A percentile compares a stretch with the other conserved stretches of the same genome.
Evolutionary conservation across 2,113 vertebrate species (phyloP).

Genomic region (Castor canadensis): DNA sequence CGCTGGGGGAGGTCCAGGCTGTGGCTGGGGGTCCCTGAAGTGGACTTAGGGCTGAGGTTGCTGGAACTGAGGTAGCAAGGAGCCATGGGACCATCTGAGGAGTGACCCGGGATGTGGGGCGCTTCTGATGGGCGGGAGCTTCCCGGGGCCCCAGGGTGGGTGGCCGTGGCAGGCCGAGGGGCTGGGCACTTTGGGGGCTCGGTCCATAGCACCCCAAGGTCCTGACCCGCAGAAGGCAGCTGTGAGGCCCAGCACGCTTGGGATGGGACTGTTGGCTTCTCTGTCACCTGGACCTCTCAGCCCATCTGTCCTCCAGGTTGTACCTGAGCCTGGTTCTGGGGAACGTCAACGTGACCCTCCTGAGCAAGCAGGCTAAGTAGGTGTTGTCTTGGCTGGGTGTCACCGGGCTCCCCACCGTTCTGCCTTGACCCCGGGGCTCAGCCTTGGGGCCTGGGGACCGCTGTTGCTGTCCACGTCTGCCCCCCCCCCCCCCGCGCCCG

Average conservation of each 20-base stretch:
- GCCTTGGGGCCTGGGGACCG: neutral
- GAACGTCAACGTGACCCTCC: conserved; percentile 94
- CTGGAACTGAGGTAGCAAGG: neutral
- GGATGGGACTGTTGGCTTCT: neutral
- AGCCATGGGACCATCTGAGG: neutral
- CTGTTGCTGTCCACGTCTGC: neutral
- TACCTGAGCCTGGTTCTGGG: conserved; percentile 97
- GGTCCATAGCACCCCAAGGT: neutral
- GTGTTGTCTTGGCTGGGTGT: neutral
- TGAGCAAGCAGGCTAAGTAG: conserved; percentile 97
- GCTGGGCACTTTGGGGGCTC: rapidly evolving
- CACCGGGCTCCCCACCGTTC: neutral
- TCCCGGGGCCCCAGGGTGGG: neutral
- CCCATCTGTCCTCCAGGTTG: conserved; percentile 83
- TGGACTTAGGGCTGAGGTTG: neutral
- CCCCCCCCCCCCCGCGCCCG: neutral
- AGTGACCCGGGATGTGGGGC: neutral
- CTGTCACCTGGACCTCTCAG: rapidly evolving
- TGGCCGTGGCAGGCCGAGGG: neutral
- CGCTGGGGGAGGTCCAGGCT: neutral
- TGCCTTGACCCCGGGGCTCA: neutral
- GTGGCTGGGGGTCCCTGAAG: neutral
- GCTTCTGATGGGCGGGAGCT: neutral
- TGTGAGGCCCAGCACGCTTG: neutral
- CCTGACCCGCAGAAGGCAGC: neutral